Percentiles rank a stretch among this genome's conserved stretches.
Evolutionary conservation across 2,888 invertebrate species (phyloP).

Genomic region (Drosophila leonis): DNA sequence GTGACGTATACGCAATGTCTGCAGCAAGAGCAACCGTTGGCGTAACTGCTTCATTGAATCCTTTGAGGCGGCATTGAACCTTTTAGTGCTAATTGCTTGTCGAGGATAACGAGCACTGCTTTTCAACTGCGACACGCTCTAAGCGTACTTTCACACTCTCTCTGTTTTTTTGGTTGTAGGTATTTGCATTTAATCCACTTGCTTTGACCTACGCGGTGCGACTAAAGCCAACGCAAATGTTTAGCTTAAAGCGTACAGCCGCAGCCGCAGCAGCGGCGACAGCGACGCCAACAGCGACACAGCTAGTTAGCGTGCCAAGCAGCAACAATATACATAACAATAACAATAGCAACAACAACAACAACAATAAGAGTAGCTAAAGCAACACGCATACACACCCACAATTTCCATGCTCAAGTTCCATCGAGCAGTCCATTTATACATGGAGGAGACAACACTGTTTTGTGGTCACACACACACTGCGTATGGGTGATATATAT

Average conservation of each 20-base stretch:
- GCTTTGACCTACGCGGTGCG: constrained; percentile 77
- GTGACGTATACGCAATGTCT: constrained; percentile 63
- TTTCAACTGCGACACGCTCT: constrained; percentile 8
- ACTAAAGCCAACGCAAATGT: constrained; percentile 69
- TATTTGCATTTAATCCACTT: constrained; percentile 74
- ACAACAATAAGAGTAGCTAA: constrained; percentile 7
- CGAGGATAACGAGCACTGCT: constrained; percentile 59
- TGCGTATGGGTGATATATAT: constrained; percentile 19
- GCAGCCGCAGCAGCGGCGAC: constrained; percentile 33
- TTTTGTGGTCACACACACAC: constrained; percentile 53
- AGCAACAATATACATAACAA: constrained; percentile 25
- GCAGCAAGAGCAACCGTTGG: neutral
- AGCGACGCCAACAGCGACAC: constrained; percentile 30
- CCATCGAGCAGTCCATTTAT: constrained; percentile 8
- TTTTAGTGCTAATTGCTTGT: constrained; percentile 70
- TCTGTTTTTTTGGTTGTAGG: neutral
- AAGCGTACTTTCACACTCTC: constrained; percentile 3
- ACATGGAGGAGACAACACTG: constrained; percentile 37
- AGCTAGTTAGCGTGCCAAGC: constrained; percentile 58
- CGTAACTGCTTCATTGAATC: constrained; percentile 31
- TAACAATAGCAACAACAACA: constrained; percentile 15
- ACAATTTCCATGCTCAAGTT: constrained; percentile 7
- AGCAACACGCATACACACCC: constrained; percentile 18
- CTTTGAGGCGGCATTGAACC: constrained; percentile 58
- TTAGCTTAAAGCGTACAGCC: constrained; percentile 61